phyloP scores from a whole-genome alignment of 2,797 vertebrate species.

The Sebastes goodei region DNA sequence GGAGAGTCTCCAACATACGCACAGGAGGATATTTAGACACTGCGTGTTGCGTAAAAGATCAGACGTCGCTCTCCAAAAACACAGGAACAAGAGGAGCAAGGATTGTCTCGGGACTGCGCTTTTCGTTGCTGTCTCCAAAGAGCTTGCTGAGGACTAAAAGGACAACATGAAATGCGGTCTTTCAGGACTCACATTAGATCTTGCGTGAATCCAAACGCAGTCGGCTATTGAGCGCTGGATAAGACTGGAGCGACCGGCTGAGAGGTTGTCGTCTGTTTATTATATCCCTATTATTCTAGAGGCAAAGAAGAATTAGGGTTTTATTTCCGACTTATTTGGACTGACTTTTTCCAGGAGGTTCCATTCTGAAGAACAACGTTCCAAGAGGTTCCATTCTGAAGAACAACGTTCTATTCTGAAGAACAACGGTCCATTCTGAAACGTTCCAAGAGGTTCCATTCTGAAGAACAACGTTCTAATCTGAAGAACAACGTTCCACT shows the following conservation, averaged over 20 bases:
- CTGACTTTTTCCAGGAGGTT: slow-evolving; percentile 37
- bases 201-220: background rate
- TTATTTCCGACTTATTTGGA: slow-evolving; percentile 12
- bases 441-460: background rate
- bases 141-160: slow-evolving; percentile 19
- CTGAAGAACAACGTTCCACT: background rate
- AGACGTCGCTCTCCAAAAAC: slow-evolving; percentile 31
- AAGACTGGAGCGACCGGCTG: background rate
- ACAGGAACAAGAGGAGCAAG: slow-evolving; percentile 15
- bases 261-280: background rate
- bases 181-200: background rate
- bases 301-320: background rate
- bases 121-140: background rate
- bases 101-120: slow-evolving; percentile 23
- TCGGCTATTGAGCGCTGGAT: background rate
- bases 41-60: background rate
- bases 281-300: background rate
- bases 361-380: no score
- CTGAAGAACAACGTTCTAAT: no score
- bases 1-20: background rate
- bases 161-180: slow-evolving; percentile 7
- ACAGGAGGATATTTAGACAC: slow-evolving; percentile 6
- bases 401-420: no score
- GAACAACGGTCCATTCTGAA: no score
- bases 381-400: slow-evolving; percentile 22